Conservation (phyloP, 2,888 invertebrate genomes). For the Dicranocentrus wangi region DNA sequence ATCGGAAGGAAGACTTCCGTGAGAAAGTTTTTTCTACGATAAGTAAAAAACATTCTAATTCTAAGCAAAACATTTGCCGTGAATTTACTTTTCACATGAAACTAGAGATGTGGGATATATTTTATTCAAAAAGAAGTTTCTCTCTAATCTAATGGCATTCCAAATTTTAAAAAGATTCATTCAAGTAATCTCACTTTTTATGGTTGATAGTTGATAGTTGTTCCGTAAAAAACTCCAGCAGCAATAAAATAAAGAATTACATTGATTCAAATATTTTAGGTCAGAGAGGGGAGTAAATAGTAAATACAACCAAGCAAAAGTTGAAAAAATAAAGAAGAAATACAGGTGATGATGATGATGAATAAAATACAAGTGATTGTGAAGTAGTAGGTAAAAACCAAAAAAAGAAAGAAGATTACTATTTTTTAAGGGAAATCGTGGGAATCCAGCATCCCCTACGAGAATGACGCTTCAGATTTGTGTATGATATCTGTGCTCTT, state of each 20-base stretch:
- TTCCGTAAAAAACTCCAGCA: slow-evolving; percentile 4
- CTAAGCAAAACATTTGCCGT: too few relatives aligned
- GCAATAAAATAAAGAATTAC: too few relatives aligned
- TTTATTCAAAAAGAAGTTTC: too few relatives aligned
- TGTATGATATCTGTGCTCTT: slow-evolving; percentile 8
- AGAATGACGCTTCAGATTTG: slow-evolving; percentile 50
- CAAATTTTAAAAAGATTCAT: not conserved
- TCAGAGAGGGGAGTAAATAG: not conserved
- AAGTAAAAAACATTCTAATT: too few relatives aligned
- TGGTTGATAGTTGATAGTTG: not conserved
- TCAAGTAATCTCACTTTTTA: not conserved
- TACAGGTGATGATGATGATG: slow-evolving; percentile 31
- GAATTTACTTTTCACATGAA: too few relatives aligned
- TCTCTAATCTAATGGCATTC: too few relatives aligned
- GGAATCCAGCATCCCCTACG: slow-evolving; percentile 68
- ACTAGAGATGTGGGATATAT: too few relatives aligned
- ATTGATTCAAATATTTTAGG: too few relatives aligned
- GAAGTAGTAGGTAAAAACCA: not conserved
- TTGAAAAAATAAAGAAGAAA: slow-evolving; percentile 2
- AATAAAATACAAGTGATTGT: slow-evolving; percentile 6
- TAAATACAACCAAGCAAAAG: not conserved
- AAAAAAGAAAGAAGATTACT: not conserved
- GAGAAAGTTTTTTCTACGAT: too few relatives aligned
- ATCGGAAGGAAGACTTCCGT: slow-evolving; percentile 38
- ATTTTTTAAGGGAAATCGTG: slow-evolving; percentile 66